These are phyloP conservation scores for Sphenodon punctatus DNA, from an alignment of 2,797 vertebrate species.

Conservation along the genomic window DNA sequence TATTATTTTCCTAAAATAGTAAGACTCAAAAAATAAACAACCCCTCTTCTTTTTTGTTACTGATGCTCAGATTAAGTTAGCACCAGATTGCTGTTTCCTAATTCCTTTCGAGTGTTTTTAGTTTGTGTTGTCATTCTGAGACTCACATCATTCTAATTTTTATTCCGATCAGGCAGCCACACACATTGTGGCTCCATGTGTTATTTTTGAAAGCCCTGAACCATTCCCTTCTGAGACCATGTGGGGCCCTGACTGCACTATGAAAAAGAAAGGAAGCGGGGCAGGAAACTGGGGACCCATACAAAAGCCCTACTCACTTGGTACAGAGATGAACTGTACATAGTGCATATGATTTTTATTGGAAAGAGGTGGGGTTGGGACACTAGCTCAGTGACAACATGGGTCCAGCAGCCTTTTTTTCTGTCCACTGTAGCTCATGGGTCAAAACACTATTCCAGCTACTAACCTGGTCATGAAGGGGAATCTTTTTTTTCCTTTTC, in stretches of 20 bases:
- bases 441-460: slow-evolving; percentile 36
- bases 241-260: background rate
- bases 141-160: background rate
- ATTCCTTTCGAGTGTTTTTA: too few relatives aligned
- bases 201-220: background rate
- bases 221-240: background rate
- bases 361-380: background rate
- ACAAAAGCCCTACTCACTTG: background rate
- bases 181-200: background rate
- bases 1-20: slow-evolving; percentile 10
- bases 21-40: background rate
- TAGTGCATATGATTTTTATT: background rate
- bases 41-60: too few relatives aligned
- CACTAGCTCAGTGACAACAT: background rate
- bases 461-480: background rate
- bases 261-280: background rate
- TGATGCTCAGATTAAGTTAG: too few relatives aligned
- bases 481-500: too few relatives aligned
- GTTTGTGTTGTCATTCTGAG: background rate
- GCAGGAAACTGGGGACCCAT: background rate
- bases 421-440: too few relatives aligned
- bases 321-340: background rate
- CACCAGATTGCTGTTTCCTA: too few relatives aligned
- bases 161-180: background rate
- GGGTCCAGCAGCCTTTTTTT: background rate